phyloP scores from a whole-genome alignment of 2,113 vertebrate genomes.

The Sarotherodon lohbergeri region DNA sequence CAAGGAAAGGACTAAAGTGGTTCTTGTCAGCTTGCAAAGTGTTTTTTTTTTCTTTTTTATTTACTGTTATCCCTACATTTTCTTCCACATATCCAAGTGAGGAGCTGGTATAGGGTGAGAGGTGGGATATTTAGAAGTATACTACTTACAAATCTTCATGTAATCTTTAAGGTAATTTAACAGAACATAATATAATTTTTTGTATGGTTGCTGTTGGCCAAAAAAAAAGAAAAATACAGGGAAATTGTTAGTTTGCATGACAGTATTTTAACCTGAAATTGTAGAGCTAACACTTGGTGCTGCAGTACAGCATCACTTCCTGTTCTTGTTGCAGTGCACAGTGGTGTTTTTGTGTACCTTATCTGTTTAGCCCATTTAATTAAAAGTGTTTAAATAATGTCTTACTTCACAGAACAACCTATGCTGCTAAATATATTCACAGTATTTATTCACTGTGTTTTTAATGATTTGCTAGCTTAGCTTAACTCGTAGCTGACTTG shows the following conservation, averaged over 20 bases:
- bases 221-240: background rate
- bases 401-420: rapidly evolving
- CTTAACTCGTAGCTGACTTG: rapidly evolving
- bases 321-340: background rate
- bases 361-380: background rate
- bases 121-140: background rate
- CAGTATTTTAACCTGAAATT: background rate
- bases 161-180: background rate
- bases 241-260: background rate
- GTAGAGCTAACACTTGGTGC: background rate
- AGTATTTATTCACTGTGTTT: rapidly evolving
- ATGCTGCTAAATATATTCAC: background rate
- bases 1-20: background rate
- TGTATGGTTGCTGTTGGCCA: background rate
- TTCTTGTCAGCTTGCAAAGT: background rate
- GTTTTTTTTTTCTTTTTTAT: background rate
- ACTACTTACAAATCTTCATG: background rate
- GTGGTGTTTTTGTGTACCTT: background rate
- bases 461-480: background rate
- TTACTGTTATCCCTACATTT: background rate
- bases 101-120: rapidly evolving
- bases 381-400: background rate
- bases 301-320: background rate
- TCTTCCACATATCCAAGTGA: background rate
- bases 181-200: background rate